These are phyloP conservation scores for Metellina segmentata DNA, from an alignment of 2,888 invertebrate genomes.

Conservation along the genomic window DNA sequence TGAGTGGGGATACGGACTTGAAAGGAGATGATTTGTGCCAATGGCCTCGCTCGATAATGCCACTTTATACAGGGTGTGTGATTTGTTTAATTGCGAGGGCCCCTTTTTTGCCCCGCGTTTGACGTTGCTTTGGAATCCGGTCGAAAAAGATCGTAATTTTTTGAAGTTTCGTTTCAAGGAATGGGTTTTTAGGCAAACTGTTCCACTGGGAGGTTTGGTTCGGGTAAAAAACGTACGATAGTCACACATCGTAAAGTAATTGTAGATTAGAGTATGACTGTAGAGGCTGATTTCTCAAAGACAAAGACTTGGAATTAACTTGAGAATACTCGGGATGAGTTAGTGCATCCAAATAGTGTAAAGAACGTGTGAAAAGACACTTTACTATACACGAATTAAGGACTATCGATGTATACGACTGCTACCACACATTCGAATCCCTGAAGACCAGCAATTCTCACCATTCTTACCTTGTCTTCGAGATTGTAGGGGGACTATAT, in stretches of 20 bases:
- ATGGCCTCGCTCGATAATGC: constrained; percentile 36
- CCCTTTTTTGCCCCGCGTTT: neutral
- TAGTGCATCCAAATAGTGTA: no score
- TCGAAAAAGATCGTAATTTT: neutral
- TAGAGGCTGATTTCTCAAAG: neutral
- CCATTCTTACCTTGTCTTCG: no score
- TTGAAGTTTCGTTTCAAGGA: neutral
- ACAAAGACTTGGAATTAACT: neutral
- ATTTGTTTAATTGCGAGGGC: constrained; percentile 58
- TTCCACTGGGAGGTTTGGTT: neutral
- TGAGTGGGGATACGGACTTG: neutral
- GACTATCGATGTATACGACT: no score
- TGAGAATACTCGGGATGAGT: neutral
- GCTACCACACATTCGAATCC: no score
- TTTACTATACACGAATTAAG: no score
- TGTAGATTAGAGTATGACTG: neutral
- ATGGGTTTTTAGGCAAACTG: constrained; percentile 5
- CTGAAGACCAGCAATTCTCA: no score
- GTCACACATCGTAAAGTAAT: neutral
- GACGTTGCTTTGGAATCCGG: neutral
- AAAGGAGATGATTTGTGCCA: constrained; percentile 43
- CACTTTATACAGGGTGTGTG: constrained; percentile 5
- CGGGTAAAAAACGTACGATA: neutral
- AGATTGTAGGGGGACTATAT: no score
- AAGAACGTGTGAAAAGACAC: no score